Evolutionary conservation across 2,797 vertebrate species (phyloP), one percentile per base, ranked within the genome.

Genomic region (Gorsachius magnificus): DNA sequence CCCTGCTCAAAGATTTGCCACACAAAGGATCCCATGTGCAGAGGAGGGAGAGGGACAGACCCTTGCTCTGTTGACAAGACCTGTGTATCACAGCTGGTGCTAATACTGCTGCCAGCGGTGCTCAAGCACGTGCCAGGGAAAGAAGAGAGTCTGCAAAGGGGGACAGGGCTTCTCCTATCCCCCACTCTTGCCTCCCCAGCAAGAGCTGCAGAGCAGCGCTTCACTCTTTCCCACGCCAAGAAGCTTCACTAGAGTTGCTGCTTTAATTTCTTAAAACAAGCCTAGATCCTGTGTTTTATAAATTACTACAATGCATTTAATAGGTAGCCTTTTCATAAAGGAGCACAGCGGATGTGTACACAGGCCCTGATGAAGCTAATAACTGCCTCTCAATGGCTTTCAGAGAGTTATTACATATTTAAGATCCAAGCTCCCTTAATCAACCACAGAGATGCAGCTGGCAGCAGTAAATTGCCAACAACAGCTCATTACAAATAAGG

Each of bases 381-480:
- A 97, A 95, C 90, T 95, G 93, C 96, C 93, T 96, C 93, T 91
- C 93, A 80, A 82, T 89, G 92, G 89, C 87, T 97, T 93, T 96
- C 90, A 82, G 90, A 95, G 93, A 95, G 82, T 96, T 97, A 96
- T 96, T 97, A 96, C 89, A 94, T 78, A 96, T 94, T 97, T 96
- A 94, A 93, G 94, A 87, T 96, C 94, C 92, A 95, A 96, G 84
- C 83, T 95, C 94, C 85, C 76, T 95, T 96, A 96, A 96, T 97
- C 95, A 96, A 96, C 93, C 94, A 80, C 96, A 94, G 96, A 97
- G 96, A 97, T 97, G 96, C 96, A 97, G 96, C 96, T 97, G 96
- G 96, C 90, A 96, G 93, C 83, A 69, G 92, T 61, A 95, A 96
- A 97, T 90, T 95, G 96, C 95, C 96, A 96, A 90, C 92, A 96